Percentiles rank a stretch among this genome's conserved stretches.
Evolutionary conservation across 2,888 invertebrate genomes (phyloP).

Genomic region (Dryocosmus kuriphilus): DNA sequence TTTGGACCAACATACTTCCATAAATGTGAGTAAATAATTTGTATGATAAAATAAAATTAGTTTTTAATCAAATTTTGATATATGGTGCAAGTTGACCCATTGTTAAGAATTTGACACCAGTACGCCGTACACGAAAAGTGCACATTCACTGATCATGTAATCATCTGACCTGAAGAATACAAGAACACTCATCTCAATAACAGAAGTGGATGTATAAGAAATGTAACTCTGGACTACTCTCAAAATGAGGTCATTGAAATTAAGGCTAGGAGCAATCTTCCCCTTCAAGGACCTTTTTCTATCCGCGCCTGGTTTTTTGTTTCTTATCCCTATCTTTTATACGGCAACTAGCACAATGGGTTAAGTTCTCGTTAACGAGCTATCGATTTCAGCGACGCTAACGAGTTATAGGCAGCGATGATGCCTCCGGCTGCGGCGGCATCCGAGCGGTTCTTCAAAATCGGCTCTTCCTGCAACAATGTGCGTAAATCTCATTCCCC

Average conservation of each 20-base stretch:
- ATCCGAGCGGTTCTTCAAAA: conserved; percentile 53
- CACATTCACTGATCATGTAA: background rate
- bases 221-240: background rate
- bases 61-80: background rate
- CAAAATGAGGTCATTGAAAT: background rate
- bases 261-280: background rate
- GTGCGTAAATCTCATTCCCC: conserved; percentile 61
- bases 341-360: conserved; percentile 38
- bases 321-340: conserved; percentile 23
- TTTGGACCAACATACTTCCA: too few species aligned
- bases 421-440: conserved; percentile 26
- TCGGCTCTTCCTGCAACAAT: conserved; percentile 52
- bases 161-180: background rate
- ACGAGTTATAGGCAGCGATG: conserved; percentile 55
- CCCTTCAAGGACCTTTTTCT: background rate
- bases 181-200: background rate
- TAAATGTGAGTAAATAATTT: too few species aligned
- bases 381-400: conserved; percentile 56
- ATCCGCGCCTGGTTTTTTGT: conserved; percentile 1
- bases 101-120: background rate
- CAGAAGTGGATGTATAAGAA: background rate
- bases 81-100: background rate
- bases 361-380: conserved; percentile 56
- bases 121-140: background rate
- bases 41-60: too few species aligned